Percentiles rank a stretch among this genome's conserved stretches.
Conservation (phyloP, 2,888 invertebrate genomes). For the Eristalinus sepulchralis region DNA sequence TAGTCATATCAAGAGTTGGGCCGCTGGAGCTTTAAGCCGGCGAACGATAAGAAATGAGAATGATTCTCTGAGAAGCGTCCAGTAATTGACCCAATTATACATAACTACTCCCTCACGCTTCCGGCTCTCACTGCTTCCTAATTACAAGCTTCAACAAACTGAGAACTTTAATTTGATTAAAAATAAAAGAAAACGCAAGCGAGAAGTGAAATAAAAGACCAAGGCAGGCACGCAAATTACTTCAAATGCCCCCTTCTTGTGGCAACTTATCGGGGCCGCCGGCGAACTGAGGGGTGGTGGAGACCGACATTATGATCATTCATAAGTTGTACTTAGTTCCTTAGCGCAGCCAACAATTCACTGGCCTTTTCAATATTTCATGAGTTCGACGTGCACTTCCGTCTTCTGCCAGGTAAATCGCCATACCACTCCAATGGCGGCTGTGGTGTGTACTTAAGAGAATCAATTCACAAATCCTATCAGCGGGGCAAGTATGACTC, state of each 20-base stretch:
- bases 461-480: constrained; percentile 49
- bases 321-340: constrained; percentile 40
- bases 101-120: constrained; percentile 2
- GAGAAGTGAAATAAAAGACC: constrained; percentile 18
- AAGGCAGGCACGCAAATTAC: constrained; percentile 53
- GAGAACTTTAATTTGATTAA: constrained; percentile 53
- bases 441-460: background rate
- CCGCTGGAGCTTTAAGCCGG: background rate
- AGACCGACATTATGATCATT: constrained; percentile 52
- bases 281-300: background rate
- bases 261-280: constrained; percentile 48
- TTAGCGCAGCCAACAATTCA: background rate
- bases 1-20: background rate
- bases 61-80: constrained; percentile 28
- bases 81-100: constrained; percentile 68
- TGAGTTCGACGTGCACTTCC: background rate
- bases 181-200: constrained; percentile 31
- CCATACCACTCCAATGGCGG: background rate
- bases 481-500: background rate
- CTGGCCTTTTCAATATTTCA: constrained; percentile 23
- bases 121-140: constrained; percentile 30
- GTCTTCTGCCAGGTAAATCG: background rate
- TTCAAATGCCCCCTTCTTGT: constrained; percentile 49
- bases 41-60: constrained; percentile 12
- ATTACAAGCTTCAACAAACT: constrained; percentile 55